Conservation (phyloP, 1,140 invertebrate species). For the Monochamus saltuarius region DNA sequence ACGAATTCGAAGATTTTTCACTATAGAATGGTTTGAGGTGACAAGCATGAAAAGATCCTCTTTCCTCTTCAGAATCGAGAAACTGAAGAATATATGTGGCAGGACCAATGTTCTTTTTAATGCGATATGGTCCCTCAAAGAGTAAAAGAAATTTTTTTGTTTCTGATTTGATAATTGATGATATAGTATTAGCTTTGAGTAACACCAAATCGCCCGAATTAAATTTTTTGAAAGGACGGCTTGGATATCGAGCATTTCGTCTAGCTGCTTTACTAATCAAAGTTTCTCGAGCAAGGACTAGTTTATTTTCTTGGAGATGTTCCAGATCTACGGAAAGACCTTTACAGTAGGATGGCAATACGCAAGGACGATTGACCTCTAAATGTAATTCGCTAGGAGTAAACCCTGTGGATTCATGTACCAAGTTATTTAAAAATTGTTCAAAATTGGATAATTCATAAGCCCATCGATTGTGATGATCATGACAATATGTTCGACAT, state of each 20-base stretch:
- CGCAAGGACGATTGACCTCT: not conserved
- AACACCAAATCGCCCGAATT: not conserved
- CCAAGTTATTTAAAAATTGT: slow-evolving; percentile 2
- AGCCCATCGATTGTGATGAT: slow-evolving; percentile 5
- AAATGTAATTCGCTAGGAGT: slow-evolving; percentile 8
- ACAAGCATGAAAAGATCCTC: slow-evolving; percentile 2
- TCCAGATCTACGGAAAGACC: not conserved
- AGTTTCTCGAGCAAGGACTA: no score
- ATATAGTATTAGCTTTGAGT: not conserved
- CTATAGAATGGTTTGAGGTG: slow-evolving; percentile 3
- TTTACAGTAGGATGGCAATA: not conserved
- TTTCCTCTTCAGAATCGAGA: slow-evolving; percentile 7
- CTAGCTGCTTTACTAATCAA: not conserved
- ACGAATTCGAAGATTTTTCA: no score
- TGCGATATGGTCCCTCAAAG: slow-evolving; percentile 11
- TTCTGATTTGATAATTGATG: not conserved
- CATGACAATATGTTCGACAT: slow-evolving; percentile 30
- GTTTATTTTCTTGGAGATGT: no score
- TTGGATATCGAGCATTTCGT: not conserved
- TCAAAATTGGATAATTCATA: slow-evolving; percentile 3
- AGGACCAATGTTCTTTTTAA: slow-evolving; percentile 6
- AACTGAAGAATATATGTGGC: slow-evolving; percentile 6
- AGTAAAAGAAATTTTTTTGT: slow-evolving; percentile 12
- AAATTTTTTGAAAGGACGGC: not conserved
- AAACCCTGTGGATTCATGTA: slow-evolving; percentile 12